A percentile compares a stretch with the other conserved stretches of the same genome.
Conservation (phyloP, 2,888 invertebrate species). For the Autographa gamma region DNA sequence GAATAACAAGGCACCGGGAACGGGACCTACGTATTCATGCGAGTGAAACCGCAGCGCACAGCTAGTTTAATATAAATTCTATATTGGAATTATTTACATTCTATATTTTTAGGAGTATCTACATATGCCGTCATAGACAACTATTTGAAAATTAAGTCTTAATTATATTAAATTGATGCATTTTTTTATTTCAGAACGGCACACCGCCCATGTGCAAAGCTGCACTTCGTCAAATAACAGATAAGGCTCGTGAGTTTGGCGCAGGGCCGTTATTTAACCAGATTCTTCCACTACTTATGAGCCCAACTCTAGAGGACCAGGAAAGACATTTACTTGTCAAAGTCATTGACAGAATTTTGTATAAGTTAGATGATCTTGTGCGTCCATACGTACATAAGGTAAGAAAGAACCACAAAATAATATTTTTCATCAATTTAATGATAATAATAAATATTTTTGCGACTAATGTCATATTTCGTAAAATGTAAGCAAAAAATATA, state of each 20-base stretch:
- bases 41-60: too few species aligned
- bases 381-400: conserved; percentile 99
- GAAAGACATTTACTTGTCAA: conserved; percentile 99
- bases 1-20: too few species aligned
- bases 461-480: too few species aligned
- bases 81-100: too few species aligned
- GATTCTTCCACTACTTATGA: conserved; percentile 99
- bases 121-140: neutral
- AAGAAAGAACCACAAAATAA: conserved; percentile 49
- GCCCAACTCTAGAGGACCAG: conserved; percentile 99
- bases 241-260: conserved; percentile 99
- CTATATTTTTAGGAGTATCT: too few species aligned
- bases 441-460: neutral
- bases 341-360: conserved; percentile 99
- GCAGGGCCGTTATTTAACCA: conserved; percentile 99
- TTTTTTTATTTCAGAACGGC: conserved; percentile 91
- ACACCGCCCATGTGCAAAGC: conserved; percentile 99
- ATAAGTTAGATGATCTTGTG: conserved; percentile 99
- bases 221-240: conserved; percentile 98
- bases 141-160: too few species aligned
- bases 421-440: too few species aligned
- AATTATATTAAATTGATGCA: too few species aligned
- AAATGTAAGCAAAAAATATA: too few species aligned
- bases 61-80: too few species aligned
- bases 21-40: too few species aligned